Evolutionary conservation across 2,888 invertebrate genomes (phyloP).

Genomic region (Gymnoscelis rufifasciata): DNA sequence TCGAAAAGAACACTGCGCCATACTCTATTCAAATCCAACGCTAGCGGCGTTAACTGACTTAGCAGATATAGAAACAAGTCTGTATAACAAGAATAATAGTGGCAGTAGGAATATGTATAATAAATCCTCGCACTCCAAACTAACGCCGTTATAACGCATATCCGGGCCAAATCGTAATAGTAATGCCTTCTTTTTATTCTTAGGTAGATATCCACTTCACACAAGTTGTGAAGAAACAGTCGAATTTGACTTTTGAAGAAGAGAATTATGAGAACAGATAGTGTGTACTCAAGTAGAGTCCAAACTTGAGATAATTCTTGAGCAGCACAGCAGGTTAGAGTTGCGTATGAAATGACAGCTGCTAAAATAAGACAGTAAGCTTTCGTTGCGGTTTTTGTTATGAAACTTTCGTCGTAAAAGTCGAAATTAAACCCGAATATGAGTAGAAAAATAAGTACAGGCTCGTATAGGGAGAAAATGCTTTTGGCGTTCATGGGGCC

Average conservation of each 20-base stretch:
- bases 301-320: slow-evolving; percentile 44
- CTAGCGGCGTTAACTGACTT: slow-evolving; percentile 47
- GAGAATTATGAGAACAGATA: slow-evolving; percentile 42
- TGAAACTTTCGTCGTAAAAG: slow-evolving; percentile 36
- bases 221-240: slow-evolving; percentile 41
- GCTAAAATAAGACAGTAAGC: slow-evolving; percentile 46
- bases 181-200: slow-evolving; percentile 46
- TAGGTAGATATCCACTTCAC: slow-evolving; percentile 46
- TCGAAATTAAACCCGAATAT: slow-evolving; percentile 58
- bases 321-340: slow-evolving; percentile 41
- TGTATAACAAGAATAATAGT: slow-evolving; percentile 37
- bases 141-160: slow-evolving; percentile 33
- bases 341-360: slow-evolving; percentile 34
- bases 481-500: slow-evolving; percentile 21
- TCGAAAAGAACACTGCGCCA: slow-evolving; percentile 61
- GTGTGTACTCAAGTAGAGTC: slow-evolving; percentile 53
- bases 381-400: slow-evolving; percentile 31
- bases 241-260: slow-evolving; percentile 42
- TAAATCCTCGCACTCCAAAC: slow-evolving; percentile 46
- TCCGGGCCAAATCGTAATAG: slow-evolving; percentile 32
- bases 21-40: slow-evolving; percentile 58
- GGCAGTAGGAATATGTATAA: slow-evolving; percentile 46
- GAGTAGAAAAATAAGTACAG: slow-evolving; percentile 43
- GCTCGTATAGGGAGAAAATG: slow-evolving; percentile 39
- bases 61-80: slow-evolving; percentile 38